These are phyloP conservation scores for Muricea muricata DNA, from an alignment of 92 coral and sea anemone genomes.

Conservation along the genomic window DNA sequence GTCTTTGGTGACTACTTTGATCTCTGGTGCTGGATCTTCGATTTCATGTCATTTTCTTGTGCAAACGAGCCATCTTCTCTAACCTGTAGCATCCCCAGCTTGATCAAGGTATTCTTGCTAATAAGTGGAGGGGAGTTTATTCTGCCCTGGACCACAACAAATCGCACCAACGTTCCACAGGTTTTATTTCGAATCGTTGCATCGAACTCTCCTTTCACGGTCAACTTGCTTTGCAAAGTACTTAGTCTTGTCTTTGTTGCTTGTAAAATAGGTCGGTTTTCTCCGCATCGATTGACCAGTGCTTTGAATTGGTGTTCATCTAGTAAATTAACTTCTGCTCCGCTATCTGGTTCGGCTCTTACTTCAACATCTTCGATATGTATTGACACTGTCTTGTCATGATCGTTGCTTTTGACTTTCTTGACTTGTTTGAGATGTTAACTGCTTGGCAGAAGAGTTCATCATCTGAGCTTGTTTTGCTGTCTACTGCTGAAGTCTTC, in stretches of 20 bases:
- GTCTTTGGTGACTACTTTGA: slow-evolving; percentile 49
- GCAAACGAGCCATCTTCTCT: slow-evolving; percentile 67
- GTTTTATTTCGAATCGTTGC: slow-evolving; percentile 53
- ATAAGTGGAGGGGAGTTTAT: slow-evolving; percentile 60
- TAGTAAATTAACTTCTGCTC: slow-evolving; percentile 59
- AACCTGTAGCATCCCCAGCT: slow-evolving; percentile 51
- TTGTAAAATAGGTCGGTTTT: slow-evolving; percentile 24
- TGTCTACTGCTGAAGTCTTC: slow-evolving; percentile 23
- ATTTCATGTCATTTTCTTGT: slow-evolving; percentile 53
- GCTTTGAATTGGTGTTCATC: slow-evolving; percentile 66
- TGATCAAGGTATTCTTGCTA: slow-evolving; percentile 44
- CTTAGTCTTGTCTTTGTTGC: slow-evolving; percentile 43
- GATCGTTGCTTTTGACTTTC: background rate
- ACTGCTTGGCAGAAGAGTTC: slow-evolving; percentile 55
- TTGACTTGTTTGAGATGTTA: slow-evolving; percentile 51
- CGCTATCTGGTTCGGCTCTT: slow-evolving; percentile 59
- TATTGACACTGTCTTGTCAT: slow-evolving; percentile 34
- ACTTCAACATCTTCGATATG: slow-evolving; percentile 44
- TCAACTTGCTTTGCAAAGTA: slow-evolving; percentile 54
- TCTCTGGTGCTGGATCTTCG: slow-evolving; percentile 54
- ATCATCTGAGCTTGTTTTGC: slow-evolving; percentile 48
- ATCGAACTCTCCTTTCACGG: slow-evolving; percentile 65
- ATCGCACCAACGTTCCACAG: slow-evolving; percentile 43
- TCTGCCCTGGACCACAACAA: slow-evolving; percentile 50
- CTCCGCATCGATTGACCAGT: slow-evolving; percentile 32